Evolutionary conservation across 1,140 invertebrate genomes (phyloP), one percentile per base, ranked within the genome.

Genomic region (Drosophila suzukii): DNA sequence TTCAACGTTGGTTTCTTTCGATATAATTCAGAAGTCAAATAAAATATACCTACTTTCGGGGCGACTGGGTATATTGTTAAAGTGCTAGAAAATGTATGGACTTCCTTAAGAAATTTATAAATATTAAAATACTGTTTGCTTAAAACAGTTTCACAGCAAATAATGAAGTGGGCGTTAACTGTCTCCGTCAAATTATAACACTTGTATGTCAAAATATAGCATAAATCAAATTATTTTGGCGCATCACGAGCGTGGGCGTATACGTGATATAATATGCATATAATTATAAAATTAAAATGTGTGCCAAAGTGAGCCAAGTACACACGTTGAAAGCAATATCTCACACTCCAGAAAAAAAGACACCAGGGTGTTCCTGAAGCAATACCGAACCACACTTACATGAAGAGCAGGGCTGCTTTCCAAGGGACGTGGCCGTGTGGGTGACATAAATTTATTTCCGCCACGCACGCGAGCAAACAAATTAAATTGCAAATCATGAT

Each of bases 401-500:
- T 56, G 59, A 81, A 75, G 63, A 44, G 58, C 62, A 86, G 71
- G 34, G 30, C 27, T 46, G 7, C 10, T 62, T 34, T 62, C 13
- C 36, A 34, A 17, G 27, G 32, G 62, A 70, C 59, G 70, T 83
- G 63, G 54, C 38, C 60, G 49, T 43, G 50, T 74, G 49, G 43
- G 53, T 81, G 81, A 60, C 82, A 86, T 78, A 76, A 86, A 86
- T 86, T 86, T 86, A 86, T 86, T 86, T 86, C 32, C 59, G 70
- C 78, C 82, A 86, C 82, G 82, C 82, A 86, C 82, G 82, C 78
- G 67, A 86, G 61, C 82, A 76, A 86, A 70, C 82, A 86, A 86
- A 86, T 86, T 86, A 86, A 86, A 86, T 86, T 86, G 82, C 78
- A 86, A 79, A 88, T 88, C 83, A 86, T 88, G 84, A 82, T 88